These are phyloP conservation scores for Takifugu rubripes DNA, from an alignment of 2,797 vertebrate genomes.

Conservation along the genomic window DNA sequence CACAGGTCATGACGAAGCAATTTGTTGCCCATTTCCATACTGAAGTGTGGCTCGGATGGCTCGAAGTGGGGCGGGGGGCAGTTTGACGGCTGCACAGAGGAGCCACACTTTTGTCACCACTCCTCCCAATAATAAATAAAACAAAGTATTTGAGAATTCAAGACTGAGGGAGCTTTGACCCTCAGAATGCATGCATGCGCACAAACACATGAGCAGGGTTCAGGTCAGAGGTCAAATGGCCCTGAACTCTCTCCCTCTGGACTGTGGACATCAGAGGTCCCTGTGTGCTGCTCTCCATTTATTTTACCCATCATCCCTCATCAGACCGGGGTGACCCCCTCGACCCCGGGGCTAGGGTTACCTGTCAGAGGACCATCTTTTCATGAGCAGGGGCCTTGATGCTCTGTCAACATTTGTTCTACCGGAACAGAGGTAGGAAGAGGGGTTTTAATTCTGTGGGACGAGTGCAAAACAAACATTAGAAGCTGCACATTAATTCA, in stretches of 20 bases:
- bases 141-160: constrained; percentile 18
- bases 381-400: constrained; percentile 56
- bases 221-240: constrained; percentile 62
- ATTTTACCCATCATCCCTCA: constrained; percentile 76
- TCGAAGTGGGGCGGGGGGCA: constrained; percentile 22
- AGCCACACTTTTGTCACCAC: constrained; percentile 5
- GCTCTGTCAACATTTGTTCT: constrained; percentile 66
- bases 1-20: constrained; percentile 50
- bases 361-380: constrained; percentile 72
- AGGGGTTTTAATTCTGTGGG: constrained; percentile 5
- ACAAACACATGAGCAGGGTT: constrained; percentile 40
- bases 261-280: constrained; percentile 66
- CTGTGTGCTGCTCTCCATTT: constrained; percentile 68
- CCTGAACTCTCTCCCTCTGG: constrained; percentile 64
- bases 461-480: constrained; percentile 22
- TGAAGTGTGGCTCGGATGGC: constrained; percentile 27
- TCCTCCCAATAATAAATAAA: background rate
- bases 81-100: constrained; percentile 21
- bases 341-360: constrained; percentile 73
- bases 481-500: constrained; percentile 2
- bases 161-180: constrained; percentile 37
- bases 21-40: constrained; percentile 53
- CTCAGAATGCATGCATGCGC: constrained; percentile 35
- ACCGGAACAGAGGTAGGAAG: constrained; percentile 23
- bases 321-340: constrained; percentile 63